Evolutionary conservation across 2,888 invertebrate genomes (phyloP).

Genomic region (Rhamphomyia laevipes): DNA sequence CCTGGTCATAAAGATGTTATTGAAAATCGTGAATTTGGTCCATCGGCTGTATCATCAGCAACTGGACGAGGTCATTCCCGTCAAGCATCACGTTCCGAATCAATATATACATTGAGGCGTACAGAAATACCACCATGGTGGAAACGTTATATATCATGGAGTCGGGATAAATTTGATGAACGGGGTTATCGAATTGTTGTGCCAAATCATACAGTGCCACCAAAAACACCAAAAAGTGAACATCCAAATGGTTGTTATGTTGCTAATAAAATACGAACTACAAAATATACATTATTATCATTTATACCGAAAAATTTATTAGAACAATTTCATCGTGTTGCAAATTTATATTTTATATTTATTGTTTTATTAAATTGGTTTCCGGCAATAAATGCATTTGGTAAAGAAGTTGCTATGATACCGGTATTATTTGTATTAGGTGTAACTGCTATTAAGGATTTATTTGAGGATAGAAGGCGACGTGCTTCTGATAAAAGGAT

Average conservation of each 20-base stretch:
- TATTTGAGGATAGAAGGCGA: conserved; percentile 85
- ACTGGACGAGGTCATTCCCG: conserved; percentile 61
- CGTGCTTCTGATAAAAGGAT: conserved; percentile 85
- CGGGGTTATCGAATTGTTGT: conserved; percentile 61
- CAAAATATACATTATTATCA: conserved; percentile 86
- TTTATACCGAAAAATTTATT: conserved; percentile 92
- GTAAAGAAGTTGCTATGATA: conserved; percentile 90
- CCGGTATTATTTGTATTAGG: conserved; percentile 89
- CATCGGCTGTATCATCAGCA: conserved; percentile 39
- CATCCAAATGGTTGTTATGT: conserved; percentile 76
- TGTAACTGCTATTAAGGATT: conserved; percentile 89
- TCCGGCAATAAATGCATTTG: conserved; percentile 87
- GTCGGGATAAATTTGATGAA: conserved; percentile 52
- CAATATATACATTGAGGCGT: conserved; percentile 75
- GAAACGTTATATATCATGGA: conserved; percentile 52
- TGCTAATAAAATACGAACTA: conserved; percentile 81
- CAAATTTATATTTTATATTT: conserved; percentile 95
- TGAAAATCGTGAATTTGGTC: conserved; percentile 45
- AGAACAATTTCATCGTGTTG: conserved; percentile 95
- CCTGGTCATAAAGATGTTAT: conserved; percentile 72
- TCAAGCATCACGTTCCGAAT: conserved; percentile 81
- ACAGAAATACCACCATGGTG: conserved; percentile 60
- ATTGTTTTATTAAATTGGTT: conserved; percentile 95
- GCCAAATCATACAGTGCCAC: conserved; percentile 76
- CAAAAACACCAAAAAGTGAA: conserved; percentile 63